Evolutionary conservation across 2,797 vertebrate species (phyloP), one percentile per base, ranked within the genome.

Genomic region (Xyrichtys novacula): DNA sequence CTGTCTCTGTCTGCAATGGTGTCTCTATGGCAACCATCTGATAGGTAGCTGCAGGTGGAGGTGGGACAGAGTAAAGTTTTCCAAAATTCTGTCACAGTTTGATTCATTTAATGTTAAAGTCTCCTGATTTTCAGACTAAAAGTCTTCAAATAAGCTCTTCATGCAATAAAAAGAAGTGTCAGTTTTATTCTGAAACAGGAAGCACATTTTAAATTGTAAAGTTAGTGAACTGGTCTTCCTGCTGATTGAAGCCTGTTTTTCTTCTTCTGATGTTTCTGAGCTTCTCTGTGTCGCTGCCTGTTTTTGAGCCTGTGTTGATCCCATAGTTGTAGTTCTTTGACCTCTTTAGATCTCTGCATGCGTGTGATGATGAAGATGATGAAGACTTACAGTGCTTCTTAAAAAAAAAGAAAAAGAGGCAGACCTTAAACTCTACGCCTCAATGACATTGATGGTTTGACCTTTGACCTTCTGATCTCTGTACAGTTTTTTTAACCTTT

Each of bases 321-420:
- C 85, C 34, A 76, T 91, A 83, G 85, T 83, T 80, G 87, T 94
- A 87, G 85, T 92, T 83, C 71, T 88, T 84, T 64, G 70, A 78
- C 75, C 78, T 71, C 65, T 81, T 55, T 88, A 83, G 64, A 83
- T 49, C 70, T 84, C 78, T 93, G 93, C 94, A 93, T 94, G 93
- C 80, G 67, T 89, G 89, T 91, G 89, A 85, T 80, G 80, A 86
- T 91, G 89, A 85, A 78, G 80, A 86, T 66, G 71, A 63, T 78
- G 61, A 84, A 40, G 43, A 61, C 54, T 77, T 75, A 60, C 5
- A 64, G 64, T 84, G 76, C 78, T 86, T 76, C 63, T 88, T 68
- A 20, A 44, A 59, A 10, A 15, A 48, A 54, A 17, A 69, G 59
- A 31, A 39, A 12, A 14, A 47, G 28, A 31, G 55, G 75, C 11